A percentile compares a stretch with the other conserved stretches of the same genome.
Evolutionary conservation across 1,140 invertebrate genomes (phyloP).

Genomic region (Hydropsyche tenuis): DNA sequence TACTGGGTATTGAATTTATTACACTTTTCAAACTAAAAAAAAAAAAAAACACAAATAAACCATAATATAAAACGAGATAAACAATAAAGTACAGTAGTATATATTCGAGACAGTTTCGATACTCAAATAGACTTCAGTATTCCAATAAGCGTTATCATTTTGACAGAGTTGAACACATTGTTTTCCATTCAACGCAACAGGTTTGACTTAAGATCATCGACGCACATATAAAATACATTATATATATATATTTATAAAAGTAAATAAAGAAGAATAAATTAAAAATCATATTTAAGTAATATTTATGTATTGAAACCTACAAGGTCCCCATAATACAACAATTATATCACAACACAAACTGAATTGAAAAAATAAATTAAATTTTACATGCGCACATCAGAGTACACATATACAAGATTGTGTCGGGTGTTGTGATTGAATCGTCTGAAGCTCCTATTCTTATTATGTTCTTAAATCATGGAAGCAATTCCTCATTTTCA

Average conservation of each 20-base stretch:
- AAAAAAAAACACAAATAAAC: neutral
- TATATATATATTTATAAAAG: too few relatives aligned
- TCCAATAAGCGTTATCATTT: conserved; percentile 32
- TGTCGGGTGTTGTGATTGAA: neutral
- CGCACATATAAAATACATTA: neutral
- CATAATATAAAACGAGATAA: neutral
- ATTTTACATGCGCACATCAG: too few relatives aligned
- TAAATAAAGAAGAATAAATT: conserved; percentile 24
- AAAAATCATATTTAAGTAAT: neutral
- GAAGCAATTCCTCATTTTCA: too few relatives aligned
- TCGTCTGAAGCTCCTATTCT: too few relatives aligned
- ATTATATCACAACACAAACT: neutral
- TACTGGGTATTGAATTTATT: neutral
- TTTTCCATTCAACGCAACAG: neutral
- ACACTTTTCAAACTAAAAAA: neutral
- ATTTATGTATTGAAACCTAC: too few relatives aligned
- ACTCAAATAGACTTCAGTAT: conserved; percentile 20
- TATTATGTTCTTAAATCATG: too few relatives aligned
- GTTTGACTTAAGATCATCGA: conserved; percentile 21
- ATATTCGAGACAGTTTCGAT: conserved; percentile 3
- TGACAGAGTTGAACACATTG: conserved; percentile 24
- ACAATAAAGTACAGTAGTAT: neutral
- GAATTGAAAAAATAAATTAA: neutral
- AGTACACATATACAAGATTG: neutral
- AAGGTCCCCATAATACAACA: neutral